These are phyloP conservation scores for Ruditapes philippinarum DNA, from an alignment of 1,140 invertebrate genomes.

Conservation along the genomic window DNA sequence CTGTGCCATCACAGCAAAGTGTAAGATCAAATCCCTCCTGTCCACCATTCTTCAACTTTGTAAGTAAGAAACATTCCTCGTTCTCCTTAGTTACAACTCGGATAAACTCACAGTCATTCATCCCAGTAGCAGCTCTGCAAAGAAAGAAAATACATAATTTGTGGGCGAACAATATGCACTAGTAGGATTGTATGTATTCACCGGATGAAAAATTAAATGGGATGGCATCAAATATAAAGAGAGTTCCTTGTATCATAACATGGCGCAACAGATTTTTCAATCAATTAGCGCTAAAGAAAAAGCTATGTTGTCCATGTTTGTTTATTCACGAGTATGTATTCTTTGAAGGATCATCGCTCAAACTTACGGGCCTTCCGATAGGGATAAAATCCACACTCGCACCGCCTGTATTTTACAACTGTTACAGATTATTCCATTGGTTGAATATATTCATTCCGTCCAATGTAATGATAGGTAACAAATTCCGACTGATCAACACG, in stretches of 20 bases:
- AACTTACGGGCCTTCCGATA: conserved; percentile 34
- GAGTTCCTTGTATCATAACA: too few species aligned
- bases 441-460: not conserved
- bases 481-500: conserved; percentile 1
- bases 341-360: too few species aligned
- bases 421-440: not conserved
- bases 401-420: conserved; percentile 6
- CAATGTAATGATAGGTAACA: not conserved
- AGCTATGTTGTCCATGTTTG: too few species aligned
- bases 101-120: conserved; percentile 64
- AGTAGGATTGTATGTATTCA: not conserved
- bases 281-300: too few species aligned
- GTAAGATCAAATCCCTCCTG: conserved; percentile 75
- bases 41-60: conserved; percentile 70
- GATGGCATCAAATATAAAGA: too few species aligned
- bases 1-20: conserved; percentile 73
- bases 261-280: not conserved
- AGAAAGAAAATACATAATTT: too few species aligned
- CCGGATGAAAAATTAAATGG: not conserved
- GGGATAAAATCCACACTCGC: conserved; percentile 37
- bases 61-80: conserved; percentile 71
- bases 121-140: conserved; percentile 9
- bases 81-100: conserved; percentile 58
- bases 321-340: too few species aligned
- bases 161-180: not conserved